phyloP scores from a whole-genome alignment of 2,888 invertebrate species.

The Frankliniella intonsa region DNA sequence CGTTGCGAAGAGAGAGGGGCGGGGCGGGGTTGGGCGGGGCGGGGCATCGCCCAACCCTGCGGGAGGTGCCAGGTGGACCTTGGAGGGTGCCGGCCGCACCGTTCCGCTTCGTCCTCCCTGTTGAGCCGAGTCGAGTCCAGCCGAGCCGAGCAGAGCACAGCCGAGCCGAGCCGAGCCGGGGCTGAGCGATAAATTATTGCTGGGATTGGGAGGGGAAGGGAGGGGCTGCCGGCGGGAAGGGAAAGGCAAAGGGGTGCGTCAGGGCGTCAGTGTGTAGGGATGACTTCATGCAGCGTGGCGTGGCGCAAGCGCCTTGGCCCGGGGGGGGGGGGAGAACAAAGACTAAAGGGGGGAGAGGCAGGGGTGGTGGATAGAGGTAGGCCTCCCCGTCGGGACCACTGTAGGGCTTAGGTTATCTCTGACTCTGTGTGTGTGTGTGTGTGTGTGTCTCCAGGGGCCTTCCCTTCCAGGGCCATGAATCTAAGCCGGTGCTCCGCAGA shows the following conservation, averaged over 20 bases:
- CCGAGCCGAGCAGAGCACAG: too few relatives aligned
- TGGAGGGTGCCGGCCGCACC: too few relatives aligned
- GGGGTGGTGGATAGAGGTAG: neutral
- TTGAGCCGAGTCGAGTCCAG: too few relatives aligned
- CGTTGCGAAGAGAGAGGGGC: too few relatives aligned
- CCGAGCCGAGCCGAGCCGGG: too few relatives aligned
- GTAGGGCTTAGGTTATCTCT: neutral
- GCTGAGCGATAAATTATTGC: too few relatives aligned
- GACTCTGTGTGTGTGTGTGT: neutral
- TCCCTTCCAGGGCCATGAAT: neutral
- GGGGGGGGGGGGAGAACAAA: neutral
- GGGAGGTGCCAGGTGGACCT: too few relatives aligned
- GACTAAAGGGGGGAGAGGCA: neutral
- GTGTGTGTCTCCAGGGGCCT: neutral
- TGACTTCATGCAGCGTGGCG: slow-evolving; percentile 5
- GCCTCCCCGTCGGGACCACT: neutral
- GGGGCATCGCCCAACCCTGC: too few relatives aligned
- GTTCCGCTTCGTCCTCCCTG: too few relatives aligned
- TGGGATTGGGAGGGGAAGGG: too few relatives aligned
- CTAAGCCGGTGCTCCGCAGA: too few relatives aligned
- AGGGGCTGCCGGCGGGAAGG: neutral
- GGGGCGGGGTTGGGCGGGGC: too few relatives aligned
- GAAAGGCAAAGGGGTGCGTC: slow-evolving; percentile 1
- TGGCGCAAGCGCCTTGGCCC: neutral
- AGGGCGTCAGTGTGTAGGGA: neutral